Percentiles rank a stretch among this genome's conserved stretches.
phyloP scores from a whole-genome alignment of 1,140 invertebrate species.

The Drosophila ironensis region DNA sequence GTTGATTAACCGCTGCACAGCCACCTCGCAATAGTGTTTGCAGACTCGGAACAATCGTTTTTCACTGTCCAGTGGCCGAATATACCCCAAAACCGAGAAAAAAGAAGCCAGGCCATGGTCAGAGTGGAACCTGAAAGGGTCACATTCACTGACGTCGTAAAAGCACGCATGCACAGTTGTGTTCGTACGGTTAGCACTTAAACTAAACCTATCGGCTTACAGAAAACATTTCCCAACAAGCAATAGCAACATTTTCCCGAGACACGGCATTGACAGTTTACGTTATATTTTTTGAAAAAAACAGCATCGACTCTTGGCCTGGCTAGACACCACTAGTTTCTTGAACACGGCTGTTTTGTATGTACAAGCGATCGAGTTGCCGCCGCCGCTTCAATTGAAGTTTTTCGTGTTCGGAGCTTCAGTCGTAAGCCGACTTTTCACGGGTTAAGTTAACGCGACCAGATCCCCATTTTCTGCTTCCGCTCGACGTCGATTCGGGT shows the following conservation, averaged over 20 bases:
- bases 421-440: conserved; percentile 70
- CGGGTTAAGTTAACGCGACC: conserved; percentile 50
- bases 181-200: no score
- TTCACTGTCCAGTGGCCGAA: conserved; percentile 3
- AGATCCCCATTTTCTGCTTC: conserved; percentile 44
- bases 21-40: conserved; percentile 2
- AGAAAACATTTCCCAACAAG: no score
- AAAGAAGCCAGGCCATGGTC: no score
- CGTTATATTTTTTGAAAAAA: no score
- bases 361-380: conserved; percentile 10
- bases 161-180: no score
- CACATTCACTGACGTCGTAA: conserved; percentile 29
- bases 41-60: conserved; percentile 4
- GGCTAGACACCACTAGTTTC: no score
- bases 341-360: no score
- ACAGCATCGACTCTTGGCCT: no score
- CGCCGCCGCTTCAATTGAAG: conserved; percentile 45
- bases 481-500: conserved; percentile 61
- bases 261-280: no score
- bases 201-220: no score
- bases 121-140: conserved; percentile 40
- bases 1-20: not conserved
- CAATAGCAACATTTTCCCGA: no score
- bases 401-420: conserved; percentile 38
- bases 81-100: conserved; percentile 26